phyloP scores from a whole-genome alignment of 2,888 invertebrate genomes.

The Ctena decussata region DNA sequence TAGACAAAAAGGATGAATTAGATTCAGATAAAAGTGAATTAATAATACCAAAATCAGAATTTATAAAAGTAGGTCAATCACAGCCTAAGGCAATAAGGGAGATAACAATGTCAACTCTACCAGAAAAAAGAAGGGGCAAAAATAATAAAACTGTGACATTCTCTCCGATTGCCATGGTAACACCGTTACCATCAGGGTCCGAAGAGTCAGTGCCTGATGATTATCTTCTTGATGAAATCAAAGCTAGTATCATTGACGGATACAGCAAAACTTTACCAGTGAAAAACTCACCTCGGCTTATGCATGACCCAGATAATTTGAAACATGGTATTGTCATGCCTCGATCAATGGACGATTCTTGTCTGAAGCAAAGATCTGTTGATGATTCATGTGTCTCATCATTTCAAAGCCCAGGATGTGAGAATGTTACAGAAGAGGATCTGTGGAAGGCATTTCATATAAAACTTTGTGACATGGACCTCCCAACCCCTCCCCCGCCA shows the following conservation, averaged over 20 bases:
- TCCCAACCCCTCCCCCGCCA: slow-evolving; percentile 17
- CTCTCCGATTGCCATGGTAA: slow-evolving; percentile 82
- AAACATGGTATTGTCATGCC: slow-evolving; percentile 24
- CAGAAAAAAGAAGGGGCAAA: slow-evolving; percentile 63
- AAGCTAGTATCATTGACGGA: slow-evolving; percentile 67
- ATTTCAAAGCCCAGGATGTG: slow-evolving; percentile 57
- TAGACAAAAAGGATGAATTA: slow-evolving; percentile 43
- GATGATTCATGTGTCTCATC: slow-evolving; percentile 60
- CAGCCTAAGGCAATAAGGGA: slow-evolving; percentile 56
- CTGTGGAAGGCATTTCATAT: slow-evolving; percentile 71
- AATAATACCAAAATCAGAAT: slow-evolving; percentile 65
- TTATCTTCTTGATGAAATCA: slow-evolving; percentile 48
- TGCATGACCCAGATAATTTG: neutral
- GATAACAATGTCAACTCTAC: slow-evolving; percentile 57
- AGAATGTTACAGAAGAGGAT: slow-evolving; percentile 71
- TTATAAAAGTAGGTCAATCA: slow-evolving; percentile 49
- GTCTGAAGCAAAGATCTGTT: slow-evolving; percentile 32
- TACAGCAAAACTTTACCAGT: slow-evolving; percentile 66
- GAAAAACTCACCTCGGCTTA: neutral
- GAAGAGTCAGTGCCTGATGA: slow-evolving; percentile 78
- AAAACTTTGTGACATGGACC: slow-evolving; percentile 50
- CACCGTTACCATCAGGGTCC: slow-evolving; percentile 80
- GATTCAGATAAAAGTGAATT: slow-evolving; percentile 44
- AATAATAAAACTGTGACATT: slow-evolving; percentile 81
- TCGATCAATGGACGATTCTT: slow-evolving; percentile 58